Evolutionary conservation across 1,140 invertebrate species (phyloP).

Genomic region (Dendrolimus kikuchii): DNA sequence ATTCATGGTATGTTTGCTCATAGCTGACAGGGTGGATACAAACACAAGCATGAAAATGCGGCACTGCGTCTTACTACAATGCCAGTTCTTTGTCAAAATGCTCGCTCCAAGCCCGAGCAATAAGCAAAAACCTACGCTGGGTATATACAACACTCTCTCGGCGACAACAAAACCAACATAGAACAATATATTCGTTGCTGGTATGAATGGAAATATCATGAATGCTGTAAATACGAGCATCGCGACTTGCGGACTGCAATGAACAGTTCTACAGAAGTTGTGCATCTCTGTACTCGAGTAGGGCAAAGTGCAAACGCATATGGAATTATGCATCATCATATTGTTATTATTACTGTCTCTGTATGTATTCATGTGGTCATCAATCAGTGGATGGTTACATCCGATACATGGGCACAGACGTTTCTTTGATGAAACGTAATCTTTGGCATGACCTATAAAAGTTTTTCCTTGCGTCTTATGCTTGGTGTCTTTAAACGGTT

Average conservation of each 20-base stretch:
- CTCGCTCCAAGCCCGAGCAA: constrained; percentile 84
- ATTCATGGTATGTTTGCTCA: constrained; percentile 84
- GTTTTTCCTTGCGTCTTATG: constrained; percentile 50
- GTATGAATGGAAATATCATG: constrained; percentile 91
- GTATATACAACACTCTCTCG: constrained; percentile 94
- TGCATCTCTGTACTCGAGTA: constrained; percentile 41
- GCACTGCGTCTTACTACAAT: constrained; percentile 68
- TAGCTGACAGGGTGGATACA: constrained; percentile 77
- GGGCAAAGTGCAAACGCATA: constrained; percentile 51
- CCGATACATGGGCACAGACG: constrained; percentile 65
- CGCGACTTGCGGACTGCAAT: constrained; percentile 62
- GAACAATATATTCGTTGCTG: constrained; percentile 94
- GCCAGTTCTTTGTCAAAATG: constrained; percentile 45
- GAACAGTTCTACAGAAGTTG: constrained; percentile 33
- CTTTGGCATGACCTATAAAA: constrained; percentile 45
- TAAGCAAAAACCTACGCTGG: constrained; percentile 95
- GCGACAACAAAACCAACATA: constrained; percentile 98
- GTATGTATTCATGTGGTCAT: constrained; percentile 71
- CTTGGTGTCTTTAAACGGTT: constrained; percentile 46
- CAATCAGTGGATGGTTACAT: constrained; percentile 70
- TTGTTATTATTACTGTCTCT: constrained; percentile 75
- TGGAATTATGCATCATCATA: constrained; percentile 61
- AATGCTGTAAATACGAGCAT: constrained; percentile 81
- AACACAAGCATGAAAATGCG: constrained; percentile 65
- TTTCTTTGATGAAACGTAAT: constrained; percentile 48